These are phyloP conservation scores for Sycophila texana DNA, from an alignment of 2,888 invertebrate genomes.

Conservation along the genomic window DNA sequence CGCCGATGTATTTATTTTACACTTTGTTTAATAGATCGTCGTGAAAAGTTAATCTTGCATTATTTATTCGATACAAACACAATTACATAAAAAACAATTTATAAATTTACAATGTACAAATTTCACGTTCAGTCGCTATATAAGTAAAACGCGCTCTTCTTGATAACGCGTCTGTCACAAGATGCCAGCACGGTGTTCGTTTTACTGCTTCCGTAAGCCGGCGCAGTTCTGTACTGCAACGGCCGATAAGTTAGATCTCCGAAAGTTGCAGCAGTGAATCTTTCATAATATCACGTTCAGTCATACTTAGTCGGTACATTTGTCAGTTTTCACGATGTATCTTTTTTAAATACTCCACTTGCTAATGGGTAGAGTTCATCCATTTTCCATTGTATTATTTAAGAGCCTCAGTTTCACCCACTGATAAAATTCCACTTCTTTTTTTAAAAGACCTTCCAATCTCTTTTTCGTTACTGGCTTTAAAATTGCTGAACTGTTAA, in stretches of 20 bases:
- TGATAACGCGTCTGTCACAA: neutral
- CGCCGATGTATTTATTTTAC: slow-evolving; percentile 63
- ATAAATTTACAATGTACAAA: slow-evolving; percentile 11
- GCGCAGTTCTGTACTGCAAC: slow-evolving; percentile 3
- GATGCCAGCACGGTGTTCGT: slow-evolving; percentile 41
- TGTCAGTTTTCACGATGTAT: neutral
- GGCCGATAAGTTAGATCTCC: slow-evolving; percentile 43
- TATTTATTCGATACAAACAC: slow-evolving; percentile 20
- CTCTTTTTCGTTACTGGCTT: slow-evolving; percentile 60
- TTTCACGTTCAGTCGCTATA: neutral
- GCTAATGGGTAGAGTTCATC: slow-evolving; percentile 55
- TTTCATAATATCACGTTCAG: slow-evolving; percentile 45
- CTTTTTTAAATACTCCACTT: neutral
- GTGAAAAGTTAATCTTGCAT: slow-evolving; percentile 34
- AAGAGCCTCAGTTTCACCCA: slow-evolving; percentile 78
- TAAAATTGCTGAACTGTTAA: slow-evolving; percentile 37
- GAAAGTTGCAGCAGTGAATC: neutral
- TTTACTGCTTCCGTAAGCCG: neutral
- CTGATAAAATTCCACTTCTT: slow-evolving; percentile 79
- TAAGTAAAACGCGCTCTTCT: slow-evolving; percentile 12
- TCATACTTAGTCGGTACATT: slow-evolving; percentile 5
- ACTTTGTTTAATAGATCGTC: slow-evolving; percentile 58
- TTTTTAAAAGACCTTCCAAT: slow-evolving; percentile 72
- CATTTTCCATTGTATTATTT: slow-evolving; percentile 64
- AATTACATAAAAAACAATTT: slow-evolving; percentile 6